Conservation (phyloP, 2,113 vertebrate species). For the Natator depressus region DNA sequence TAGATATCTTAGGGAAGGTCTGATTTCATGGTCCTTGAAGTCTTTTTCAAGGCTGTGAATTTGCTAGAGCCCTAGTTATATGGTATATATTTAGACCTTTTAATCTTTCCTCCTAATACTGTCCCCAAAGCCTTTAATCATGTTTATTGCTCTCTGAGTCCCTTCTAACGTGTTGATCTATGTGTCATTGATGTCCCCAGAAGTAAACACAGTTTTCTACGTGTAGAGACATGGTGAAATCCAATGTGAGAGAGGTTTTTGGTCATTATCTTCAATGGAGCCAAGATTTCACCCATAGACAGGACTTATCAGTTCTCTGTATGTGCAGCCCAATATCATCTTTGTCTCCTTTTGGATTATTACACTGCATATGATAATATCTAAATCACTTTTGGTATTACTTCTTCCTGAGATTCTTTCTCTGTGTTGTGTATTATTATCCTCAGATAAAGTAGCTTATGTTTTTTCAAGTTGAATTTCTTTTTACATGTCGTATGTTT, state of each 20-base stretch:
- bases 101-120: not conserved
- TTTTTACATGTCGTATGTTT: not conserved
- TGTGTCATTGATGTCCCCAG: not conserved
- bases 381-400: not conserved
- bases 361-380: too few species aligned
- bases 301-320: accelerated
- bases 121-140: not conserved
- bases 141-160: not conserved
- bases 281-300: not conserved
- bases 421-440: not conserved
- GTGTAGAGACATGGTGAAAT: accelerated
- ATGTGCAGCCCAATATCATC: accelerated
- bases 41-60: too few species aligned
- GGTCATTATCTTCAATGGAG: accelerated
- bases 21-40: too few species aligned
- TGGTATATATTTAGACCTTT: not conserved
- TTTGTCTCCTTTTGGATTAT: too few species aligned
- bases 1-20: too few species aligned
- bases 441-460: not conserved
- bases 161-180: not conserved
- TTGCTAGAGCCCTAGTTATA: not conserved
- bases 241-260: accelerated
- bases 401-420: not conserved
- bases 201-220: not conserved
- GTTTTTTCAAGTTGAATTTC: not conserved